Percentiles rank a stretch among this genome's conserved stretches.
phyloP scores from a whole-genome alignment of 2,797 vertebrate genomes.

The Typhlichthys subterraneus region DNA sequence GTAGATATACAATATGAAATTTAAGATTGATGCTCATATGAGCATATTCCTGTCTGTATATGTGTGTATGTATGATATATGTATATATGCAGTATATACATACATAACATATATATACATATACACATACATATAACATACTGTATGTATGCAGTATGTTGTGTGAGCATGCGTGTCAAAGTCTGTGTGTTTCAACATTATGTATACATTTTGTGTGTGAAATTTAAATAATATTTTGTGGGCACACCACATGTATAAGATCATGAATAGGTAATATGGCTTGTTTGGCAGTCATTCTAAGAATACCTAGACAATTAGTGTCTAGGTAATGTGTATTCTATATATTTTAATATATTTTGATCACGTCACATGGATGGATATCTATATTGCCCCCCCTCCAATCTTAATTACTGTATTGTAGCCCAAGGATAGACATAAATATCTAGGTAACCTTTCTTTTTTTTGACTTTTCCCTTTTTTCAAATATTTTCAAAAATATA shows the following conservation, averaged over 20 bases:
- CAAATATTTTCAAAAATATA: not conserved
- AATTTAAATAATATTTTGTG: slow-evolving; percentile 4
- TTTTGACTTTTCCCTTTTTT: too few relatives aligned
- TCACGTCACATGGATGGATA: too few relatives aligned
- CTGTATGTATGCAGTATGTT: slow-evolving; percentile 16
- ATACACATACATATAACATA: not conserved
- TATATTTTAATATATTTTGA: too few relatives aligned
- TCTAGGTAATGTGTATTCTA: too few relatives aligned
- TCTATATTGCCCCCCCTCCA: too few relatives aligned
- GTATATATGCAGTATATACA: slow-evolving; percentile 7
- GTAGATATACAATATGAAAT: slow-evolving; percentile 43
- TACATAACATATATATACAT: too few relatives aligned
- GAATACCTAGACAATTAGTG: not conserved
- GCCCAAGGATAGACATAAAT: too few relatives aligned
- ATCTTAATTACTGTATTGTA: too few relatives aligned
- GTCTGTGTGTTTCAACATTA: slow-evolving; percentile 2
- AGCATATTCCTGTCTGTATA: slow-evolving; percentile 21
- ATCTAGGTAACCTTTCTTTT: too few relatives aligned
- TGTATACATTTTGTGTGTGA: slow-evolving; percentile 22
- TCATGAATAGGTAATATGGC: too few relatives aligned
- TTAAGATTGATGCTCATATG: slow-evolving; percentile 12
- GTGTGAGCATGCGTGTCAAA: slow-evolving; percentile 11
- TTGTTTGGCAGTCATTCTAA: not conserved
- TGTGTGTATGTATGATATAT: slow-evolving; percentile 16
- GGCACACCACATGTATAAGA: not conserved